Percentiles rank a stretch among this genome's conserved stretches.
phyloP scores from a whole-genome alignment of 2,888 invertebrate species.

The Aleiodes testaceus region DNA sequence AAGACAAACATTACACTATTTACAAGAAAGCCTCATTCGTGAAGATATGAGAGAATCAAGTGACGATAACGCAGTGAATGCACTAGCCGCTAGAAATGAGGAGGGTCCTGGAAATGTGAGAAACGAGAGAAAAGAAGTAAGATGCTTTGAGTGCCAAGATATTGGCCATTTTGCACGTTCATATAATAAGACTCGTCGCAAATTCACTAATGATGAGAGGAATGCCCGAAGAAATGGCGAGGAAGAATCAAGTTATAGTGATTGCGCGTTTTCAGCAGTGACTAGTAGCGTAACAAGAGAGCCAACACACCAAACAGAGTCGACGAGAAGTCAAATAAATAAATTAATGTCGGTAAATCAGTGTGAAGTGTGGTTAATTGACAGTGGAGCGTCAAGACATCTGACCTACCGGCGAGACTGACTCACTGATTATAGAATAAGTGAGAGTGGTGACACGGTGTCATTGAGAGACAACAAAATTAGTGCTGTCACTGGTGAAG shows the following conservation, averaged over 20 bases:
- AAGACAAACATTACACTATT: conserved; percentile 39
- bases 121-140: too few species aligned
- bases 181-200: too few species aligned
- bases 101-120: too few species aligned
- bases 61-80: too few species aligned
- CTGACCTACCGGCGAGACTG: conserved; percentile 46
- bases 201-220: conserved; percentile 32
- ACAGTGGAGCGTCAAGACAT: conserved; percentile 47
- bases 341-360: too few species aligned
- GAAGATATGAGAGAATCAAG: conserved; percentile 31
- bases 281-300: too few species aligned
- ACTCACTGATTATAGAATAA: conserved; percentile 37
- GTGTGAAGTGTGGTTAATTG: conserved; percentile 47
- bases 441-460: conserved; percentile 33
- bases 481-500: conserved; percentile 40
- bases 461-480: conserved; percentile 42
- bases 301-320: too few species aligned
- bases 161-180: conserved; percentile 44
- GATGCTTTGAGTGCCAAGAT: conserved; percentile 39
- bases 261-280: conserved; percentile 24
- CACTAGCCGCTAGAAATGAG: too few species aligned
- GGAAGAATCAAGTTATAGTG: conserved; percentile 2
- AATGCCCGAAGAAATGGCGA: neutral
- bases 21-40: conserved; percentile 41
- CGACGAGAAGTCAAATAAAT: conserved; percentile 6